Conservation (phyloP, 2,797 vertebrate species). For the Cynodonichthys magdalenae region DNA sequence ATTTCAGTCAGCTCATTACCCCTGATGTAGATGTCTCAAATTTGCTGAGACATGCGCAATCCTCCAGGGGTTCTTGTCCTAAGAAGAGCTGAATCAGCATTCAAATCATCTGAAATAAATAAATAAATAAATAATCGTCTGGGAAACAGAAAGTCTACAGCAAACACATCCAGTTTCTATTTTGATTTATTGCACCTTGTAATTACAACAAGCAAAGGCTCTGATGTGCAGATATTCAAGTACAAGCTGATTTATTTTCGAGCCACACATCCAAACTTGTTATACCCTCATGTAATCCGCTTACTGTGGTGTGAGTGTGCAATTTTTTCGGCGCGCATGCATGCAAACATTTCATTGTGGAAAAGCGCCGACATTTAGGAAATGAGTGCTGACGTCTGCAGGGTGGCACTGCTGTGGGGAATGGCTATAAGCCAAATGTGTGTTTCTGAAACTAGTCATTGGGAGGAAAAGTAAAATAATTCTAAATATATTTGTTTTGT, state of each 20-base stretch:
- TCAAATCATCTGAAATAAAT: constrained; percentile 32
- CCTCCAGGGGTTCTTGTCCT: constrained; percentile 71
- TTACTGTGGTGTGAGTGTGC: constrained; percentile 33
- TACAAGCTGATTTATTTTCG: constrained; percentile 67
- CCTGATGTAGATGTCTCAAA: constrained; percentile 68
- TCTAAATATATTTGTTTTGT: background rate
- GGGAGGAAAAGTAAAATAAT: constrained; percentile 6
- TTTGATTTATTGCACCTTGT: constrained; percentile 75
- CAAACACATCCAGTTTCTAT: constrained; percentile 57
- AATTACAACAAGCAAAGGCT: constrained; percentile 72
- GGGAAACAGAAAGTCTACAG: constrained; percentile 49
- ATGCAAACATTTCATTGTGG: constrained; percentile 48
- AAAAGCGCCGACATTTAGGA: constrained; percentile 48
- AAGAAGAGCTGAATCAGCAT: constrained; percentile 71
- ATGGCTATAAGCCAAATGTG: constrained; percentile 24
- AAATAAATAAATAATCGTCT: constrained; percentile 35
- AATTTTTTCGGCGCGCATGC: constrained; percentile 34
- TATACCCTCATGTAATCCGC: constrained; percentile 49
- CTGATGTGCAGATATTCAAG: constrained; percentile 63
- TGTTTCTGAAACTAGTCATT: constrained; percentile 8
- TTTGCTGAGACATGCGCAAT: constrained; percentile 73
- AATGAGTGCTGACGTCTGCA: constrained; percentile 59
- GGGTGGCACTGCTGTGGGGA: constrained; percentile 19
- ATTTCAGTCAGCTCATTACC: constrained; percentile 76
- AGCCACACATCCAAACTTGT: constrained; percentile 38